These are phyloP conservation scores for Chlamydotis undulata DNA, from an alignment of 2,113 vertebrate genomes.

Conservation along the genomic window DNA sequence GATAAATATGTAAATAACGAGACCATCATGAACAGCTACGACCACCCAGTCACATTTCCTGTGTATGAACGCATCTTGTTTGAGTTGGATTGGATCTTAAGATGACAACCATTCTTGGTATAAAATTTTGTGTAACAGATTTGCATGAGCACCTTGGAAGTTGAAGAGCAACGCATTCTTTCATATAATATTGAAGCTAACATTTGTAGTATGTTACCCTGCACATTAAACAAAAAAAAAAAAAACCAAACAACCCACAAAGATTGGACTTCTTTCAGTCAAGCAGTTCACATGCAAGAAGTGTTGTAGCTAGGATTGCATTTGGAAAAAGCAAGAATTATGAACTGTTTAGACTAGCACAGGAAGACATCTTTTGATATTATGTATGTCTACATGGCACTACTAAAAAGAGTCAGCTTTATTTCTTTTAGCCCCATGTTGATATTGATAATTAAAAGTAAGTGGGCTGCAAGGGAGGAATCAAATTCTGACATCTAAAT, in stretches of 20 bases:
- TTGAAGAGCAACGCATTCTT: background rate
- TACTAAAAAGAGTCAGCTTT: background rate
- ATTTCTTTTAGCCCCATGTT: background rate
- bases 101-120: background rate
- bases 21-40: background rate
- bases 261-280: background rate
- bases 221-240: background rate
- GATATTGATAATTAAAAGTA: background rate
- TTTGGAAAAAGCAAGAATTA: background rate
- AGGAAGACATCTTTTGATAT: background rate
- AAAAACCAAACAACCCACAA: too few species aligned
- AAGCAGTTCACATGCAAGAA: background rate
- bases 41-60: background rate
- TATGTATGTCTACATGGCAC: fast-evolving
- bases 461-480: background rate
- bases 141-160: background rate
- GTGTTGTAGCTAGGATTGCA: background rate
- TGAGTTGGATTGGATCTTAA: background rate
- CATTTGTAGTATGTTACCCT: background rate
- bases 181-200: background rate
- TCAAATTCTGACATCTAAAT: background rate
- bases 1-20: background rate
- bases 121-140: background rate
- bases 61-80: background rate
- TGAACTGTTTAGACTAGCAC: background rate